phyloP scores from a whole-genome alignment of 2,113 vertebrate genomes.

The Stictonetta naevosa region DNA sequence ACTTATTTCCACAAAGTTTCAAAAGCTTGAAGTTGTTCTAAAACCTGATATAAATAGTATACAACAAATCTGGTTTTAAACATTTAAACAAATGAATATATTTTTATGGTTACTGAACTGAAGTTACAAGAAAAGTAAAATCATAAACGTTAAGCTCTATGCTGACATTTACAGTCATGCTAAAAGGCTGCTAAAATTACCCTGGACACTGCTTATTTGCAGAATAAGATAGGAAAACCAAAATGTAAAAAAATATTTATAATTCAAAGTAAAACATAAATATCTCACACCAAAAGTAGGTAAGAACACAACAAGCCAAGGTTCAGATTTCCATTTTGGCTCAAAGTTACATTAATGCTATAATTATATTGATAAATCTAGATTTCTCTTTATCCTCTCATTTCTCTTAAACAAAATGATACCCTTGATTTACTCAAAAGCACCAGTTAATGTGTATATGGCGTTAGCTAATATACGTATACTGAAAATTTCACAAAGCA shows the following conservation, averaged over 20 bases:
- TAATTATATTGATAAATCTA: slow-evolving; percentile 8
- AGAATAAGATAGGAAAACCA: neutral
- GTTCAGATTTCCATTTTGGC: slow-evolving; percentile 4
- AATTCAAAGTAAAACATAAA: neutral
- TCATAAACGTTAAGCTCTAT: neutral
- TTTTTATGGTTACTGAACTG: neutral
- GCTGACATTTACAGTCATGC: neutral
- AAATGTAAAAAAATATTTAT: neutral
- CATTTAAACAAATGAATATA: neutral
- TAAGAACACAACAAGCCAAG: neutral
- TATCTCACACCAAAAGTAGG: neutral
- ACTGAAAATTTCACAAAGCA: neutral
- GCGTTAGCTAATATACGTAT: neutral
- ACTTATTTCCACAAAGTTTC: slow-evolving; percentile 31
- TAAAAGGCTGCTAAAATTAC: neutral
- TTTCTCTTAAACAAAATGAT: neutral
- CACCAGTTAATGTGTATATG: neutral
- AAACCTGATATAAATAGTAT: slow-evolving; percentile 47
- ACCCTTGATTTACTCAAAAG: neutral
- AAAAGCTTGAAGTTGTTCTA: slow-evolving; percentile 23
- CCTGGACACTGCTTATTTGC: neutral
- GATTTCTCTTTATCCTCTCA: neutral
- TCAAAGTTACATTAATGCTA: neutral
- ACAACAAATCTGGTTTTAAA: slow-evolving; percentile 48
- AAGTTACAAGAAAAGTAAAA: slow-evolving; percentile 1